Evolutionary conservation across 2,113 vertebrate species (phyloP), one percentile per base, ranked within the genome.

Genomic region (Antigone vipio): DNA sequence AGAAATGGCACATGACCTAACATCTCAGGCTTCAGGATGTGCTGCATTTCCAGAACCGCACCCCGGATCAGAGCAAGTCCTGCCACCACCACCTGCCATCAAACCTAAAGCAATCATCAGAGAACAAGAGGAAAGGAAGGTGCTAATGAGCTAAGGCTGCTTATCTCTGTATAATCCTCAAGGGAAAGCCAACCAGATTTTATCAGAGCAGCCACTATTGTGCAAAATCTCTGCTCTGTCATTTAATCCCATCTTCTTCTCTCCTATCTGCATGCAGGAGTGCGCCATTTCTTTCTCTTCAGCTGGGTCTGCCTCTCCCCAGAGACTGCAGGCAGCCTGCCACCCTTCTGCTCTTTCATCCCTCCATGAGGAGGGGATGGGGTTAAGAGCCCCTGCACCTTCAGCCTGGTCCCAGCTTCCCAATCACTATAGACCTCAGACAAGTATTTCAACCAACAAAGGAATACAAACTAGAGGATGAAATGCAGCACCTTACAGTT

Each of bases 101-200:
- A 92, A 95, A 95, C 88, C 90, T 64, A 68, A 74, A 92, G 89
- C 73, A 95, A 63, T 49, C 80, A 74, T 63, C 73, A 85, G 63
- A 89, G 42, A 92, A 53, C 78, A 88, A 45, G 44, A 63, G 86
- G 92, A 89, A 94, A 50, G 83, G 92, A 81, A 97, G 66, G 88
- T 96, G 83, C 71, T 97, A 97, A 97, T 92, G 89, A 98, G 74
- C 52, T 81, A 85, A 88, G 93, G 89, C 64, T 96, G 87, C 89
- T 96, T 94, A 98, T 95, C 81, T 92, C 58, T 47, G n/a, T 66
- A 68, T 50, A 97, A 96, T 69, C 84, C 93, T 90, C 91, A 62
- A 78, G 85, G 79, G 91, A 97, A 74, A 96, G 24, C 50, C 56
- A 64, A 83, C 34, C 34, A 93, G 96, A 97, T 97, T 91, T 89